Conservation (phyloP, 2,888 invertebrate genomes). For the Dysmachus trigonus region DNA sequence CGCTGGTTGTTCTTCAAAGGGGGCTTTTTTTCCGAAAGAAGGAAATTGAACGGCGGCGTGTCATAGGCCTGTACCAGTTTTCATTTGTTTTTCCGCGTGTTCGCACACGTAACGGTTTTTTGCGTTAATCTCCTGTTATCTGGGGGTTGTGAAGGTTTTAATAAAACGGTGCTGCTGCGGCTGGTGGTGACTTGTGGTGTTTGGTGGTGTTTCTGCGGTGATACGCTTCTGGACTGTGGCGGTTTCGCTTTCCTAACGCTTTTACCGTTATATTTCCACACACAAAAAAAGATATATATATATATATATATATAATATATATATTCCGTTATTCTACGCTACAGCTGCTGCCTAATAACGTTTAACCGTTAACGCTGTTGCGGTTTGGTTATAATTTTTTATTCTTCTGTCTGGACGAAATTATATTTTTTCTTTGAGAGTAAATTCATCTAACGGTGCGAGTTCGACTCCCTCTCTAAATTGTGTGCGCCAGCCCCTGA, state of each 20-base stretch:
- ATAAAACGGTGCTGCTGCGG: neutral
- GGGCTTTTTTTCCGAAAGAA: constrained; percentile 31
- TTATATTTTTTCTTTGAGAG: neutral
- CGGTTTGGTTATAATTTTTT: neutral
- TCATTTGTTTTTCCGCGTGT: constrained; percentile 66
- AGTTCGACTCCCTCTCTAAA: neutral
- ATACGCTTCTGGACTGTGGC: neutral
- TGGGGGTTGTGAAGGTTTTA: neutral
- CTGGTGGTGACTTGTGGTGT: constrained; percentile 15
- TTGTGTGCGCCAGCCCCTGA: too few relatives aligned
- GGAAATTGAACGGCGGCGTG: constrained; percentile 31
- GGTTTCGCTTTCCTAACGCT: neutral
- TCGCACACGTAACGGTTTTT: constrained; percentile 60
- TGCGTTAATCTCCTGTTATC: constrained; percentile 1
- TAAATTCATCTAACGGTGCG: neutral
- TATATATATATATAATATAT: too few relatives aligned
- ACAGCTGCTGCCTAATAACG: neutral
- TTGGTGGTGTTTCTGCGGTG: neutral
- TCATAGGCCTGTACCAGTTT: constrained; percentile 59
- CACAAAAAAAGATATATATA: neutral
- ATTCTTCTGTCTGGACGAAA: neutral
- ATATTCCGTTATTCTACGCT: neutral
- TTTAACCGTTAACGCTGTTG: neutral
- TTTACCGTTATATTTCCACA: neutral
- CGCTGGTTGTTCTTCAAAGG: constrained; percentile 11